phyloP scores from a whole-genome alignment of 2,888 invertebrate genomes.

The Calephelis perditalis region DNA sequence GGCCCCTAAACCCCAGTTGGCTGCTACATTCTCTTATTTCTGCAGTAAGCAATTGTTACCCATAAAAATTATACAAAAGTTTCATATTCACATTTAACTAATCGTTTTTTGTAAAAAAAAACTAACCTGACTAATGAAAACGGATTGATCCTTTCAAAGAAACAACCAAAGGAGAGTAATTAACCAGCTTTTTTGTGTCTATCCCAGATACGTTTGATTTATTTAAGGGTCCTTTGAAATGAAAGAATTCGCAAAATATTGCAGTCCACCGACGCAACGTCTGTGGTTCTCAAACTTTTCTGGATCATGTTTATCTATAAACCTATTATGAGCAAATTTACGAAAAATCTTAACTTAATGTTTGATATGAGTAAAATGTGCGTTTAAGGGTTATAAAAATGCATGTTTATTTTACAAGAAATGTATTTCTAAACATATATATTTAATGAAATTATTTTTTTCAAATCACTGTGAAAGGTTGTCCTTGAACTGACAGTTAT shows the following conservation, averaged over 20 bases:
- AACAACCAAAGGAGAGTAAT: conserved; percentile 63
- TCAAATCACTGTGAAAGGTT: too few species aligned
- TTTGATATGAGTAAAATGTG: too few species aligned
- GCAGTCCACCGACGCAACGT: conserved; percentile 51
- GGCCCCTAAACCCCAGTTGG: not conserved
- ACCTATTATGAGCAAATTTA: too few species aligned
- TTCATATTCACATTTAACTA: conserved; percentile 4
- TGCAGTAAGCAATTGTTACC: not conserved
- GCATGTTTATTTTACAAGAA: too few species aligned
- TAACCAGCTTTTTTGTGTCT: conserved; percentile 71
- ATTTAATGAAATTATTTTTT: too few species aligned
- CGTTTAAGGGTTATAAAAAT: too few species aligned
- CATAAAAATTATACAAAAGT: conserved; percentile 9
- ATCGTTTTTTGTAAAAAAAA: conserved; percentile 11
- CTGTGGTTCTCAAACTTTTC: conserved; percentile 48
- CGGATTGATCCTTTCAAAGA: conserved; percentile 63
- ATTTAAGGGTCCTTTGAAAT: conserved; percentile 69
- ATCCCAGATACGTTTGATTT: conserved; percentile 73
- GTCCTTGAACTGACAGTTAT: too few species aligned
- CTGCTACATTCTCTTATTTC: not conserved
- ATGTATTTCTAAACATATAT: too few species aligned
- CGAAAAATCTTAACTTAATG: too few species aligned
- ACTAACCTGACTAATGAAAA: conserved; percentile 41
- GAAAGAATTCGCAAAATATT: conserved; percentile 75
- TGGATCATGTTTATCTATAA: not conserved